Conservation (phyloP, 2,797 vertebrate genomes). For the Leuciscus waleckii region DNA sequence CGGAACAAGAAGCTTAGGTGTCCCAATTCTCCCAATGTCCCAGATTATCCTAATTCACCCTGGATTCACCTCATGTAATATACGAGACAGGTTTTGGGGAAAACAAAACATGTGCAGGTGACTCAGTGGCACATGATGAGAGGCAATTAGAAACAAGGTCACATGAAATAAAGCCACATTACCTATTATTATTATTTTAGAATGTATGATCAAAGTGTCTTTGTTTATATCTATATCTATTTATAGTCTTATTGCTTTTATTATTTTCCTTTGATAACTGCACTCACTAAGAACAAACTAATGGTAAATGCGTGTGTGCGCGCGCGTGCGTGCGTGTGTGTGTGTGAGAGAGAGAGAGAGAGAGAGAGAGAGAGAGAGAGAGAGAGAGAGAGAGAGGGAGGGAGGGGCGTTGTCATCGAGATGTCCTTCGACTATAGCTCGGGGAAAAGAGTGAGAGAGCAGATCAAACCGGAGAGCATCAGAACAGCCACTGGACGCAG, state of each 20-base stretch:
- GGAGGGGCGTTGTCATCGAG: conserved; percentile 51
- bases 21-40: background rate
- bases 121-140: conserved; percentile 71
- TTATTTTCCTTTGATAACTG: background rate
- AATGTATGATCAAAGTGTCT: background rate
- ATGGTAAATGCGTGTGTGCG: conserved; percentile 5
- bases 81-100: background rate
- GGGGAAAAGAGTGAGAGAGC: conserved; percentile 8
- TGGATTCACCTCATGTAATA: conserved; percentile 1
- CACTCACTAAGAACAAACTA: background rate
- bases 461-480: conserved; percentile 31
- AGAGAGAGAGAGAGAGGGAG: conserved; percentile 17
- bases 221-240: background rate
- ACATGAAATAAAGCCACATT: conserved; percentile 7
- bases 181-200: background rate
- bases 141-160: conserved; percentile 60
- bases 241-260: background rate
- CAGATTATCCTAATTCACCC: conserved; percentile 20
- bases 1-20: conserved; percentile 1
- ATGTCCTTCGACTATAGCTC: conserved; percentile 45
- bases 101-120: conserved; percentile 63
- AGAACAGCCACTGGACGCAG: background rate
- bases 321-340: conserved; percentile 18
- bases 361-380: background rate
- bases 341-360: background rate